phyloP scores from a whole-genome alignment of 2,113 vertebrate genomes.

The Argyrosomus japonicus region DNA sequence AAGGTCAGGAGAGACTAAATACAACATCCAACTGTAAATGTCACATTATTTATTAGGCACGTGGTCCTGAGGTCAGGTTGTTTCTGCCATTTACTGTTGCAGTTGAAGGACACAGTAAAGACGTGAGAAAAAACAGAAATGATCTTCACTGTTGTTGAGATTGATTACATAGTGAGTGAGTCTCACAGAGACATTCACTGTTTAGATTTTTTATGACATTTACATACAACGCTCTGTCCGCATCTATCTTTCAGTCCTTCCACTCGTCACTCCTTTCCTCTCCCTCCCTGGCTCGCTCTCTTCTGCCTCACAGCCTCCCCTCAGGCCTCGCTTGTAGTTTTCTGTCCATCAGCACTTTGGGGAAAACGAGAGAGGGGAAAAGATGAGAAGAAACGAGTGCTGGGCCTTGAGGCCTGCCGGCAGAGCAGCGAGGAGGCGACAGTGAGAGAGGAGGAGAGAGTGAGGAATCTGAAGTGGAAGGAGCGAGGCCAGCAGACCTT shows the following conservation, averaged over 20 bases:
- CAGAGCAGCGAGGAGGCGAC: slow-evolving; percentile 25
- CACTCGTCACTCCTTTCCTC: background rate
- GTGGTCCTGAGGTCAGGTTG: background rate
- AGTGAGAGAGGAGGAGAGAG: background rate
- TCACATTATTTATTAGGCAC: background rate
- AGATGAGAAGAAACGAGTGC: slow-evolving; percentile 27
- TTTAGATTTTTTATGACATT: too few species aligned
- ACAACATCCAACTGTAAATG: slow-evolving; percentile 1
- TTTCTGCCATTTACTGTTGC: background rate
- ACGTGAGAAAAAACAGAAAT: background rate
- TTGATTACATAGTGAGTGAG: background rate
- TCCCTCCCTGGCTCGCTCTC: background rate
- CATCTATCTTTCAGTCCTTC: slow-evolving; percentile 13
- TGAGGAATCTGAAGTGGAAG: slow-evolving; percentile 35
- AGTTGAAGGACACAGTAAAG: background rate
- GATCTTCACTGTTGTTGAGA: background rate
- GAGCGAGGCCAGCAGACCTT: slow-evolving; percentile 51
- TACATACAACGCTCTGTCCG: background rate
- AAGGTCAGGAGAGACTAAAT: background rate
- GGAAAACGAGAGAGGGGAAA: slow-evolving; percentile 51
- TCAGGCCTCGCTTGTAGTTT: slow-evolving; percentile 68
- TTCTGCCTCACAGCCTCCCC: slow-evolving; percentile 64
- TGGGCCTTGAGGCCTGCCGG: slow-evolving; percentile 60
- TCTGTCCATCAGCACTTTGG: slow-evolving; percentile 76
- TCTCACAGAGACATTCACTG: background rate